phyloP scores from a whole-genome alignment of 1,140 invertebrate genomes.

The Melanaphis sacchari region DNA sequence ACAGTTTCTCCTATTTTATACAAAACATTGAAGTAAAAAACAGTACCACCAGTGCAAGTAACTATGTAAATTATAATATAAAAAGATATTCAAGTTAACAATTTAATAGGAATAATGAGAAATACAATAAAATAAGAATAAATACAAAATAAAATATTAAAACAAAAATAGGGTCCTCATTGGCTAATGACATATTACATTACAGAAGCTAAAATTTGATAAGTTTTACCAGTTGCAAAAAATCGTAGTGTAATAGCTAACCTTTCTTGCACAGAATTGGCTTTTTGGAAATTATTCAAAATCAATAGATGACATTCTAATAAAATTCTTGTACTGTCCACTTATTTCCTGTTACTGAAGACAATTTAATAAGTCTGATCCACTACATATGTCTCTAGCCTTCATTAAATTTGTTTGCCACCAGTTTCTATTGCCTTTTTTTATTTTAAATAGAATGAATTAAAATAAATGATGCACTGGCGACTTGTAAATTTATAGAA shows the following conservation, averaged over 20 bases:
- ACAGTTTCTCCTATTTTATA: too few relatives aligned
- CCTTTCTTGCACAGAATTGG: slow-evolving; percentile 7
- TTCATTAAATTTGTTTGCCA: slow-evolving; percentile 11
- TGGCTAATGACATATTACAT: too few relatives aligned
- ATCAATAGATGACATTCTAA: slow-evolving; percentile 56
- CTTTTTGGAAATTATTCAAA: slow-evolving; percentile 25
- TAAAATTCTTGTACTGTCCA: too few relatives aligned
- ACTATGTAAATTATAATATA: too few relatives aligned
- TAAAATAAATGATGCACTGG: slow-evolving; percentile 2
- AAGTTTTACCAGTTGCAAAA: too few relatives aligned
- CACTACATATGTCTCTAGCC: not conserved
- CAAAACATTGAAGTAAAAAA: too few relatives aligned
- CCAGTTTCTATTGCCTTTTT: not conserved
- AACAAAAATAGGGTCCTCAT: too few relatives aligned
- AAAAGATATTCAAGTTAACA: too few relatives aligned
- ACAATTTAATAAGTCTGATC: slow-evolving; percentile 5
- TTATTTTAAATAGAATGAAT: not conserved
- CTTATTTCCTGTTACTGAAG: slow-evolving; percentile 45
- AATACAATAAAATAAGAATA: too few relatives aligned
- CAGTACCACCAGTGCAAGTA: too few relatives aligned
- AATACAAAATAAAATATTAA: too few relatives aligned
- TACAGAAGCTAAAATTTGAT: not conserved
- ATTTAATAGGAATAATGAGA: too few relatives aligned
- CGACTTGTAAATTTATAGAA: not conserved
- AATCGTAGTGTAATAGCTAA: not conserved